Evolutionary conservation across 2,888 invertebrate genomes (phyloP).

Genomic region (Drosophila putrida): DNA sequence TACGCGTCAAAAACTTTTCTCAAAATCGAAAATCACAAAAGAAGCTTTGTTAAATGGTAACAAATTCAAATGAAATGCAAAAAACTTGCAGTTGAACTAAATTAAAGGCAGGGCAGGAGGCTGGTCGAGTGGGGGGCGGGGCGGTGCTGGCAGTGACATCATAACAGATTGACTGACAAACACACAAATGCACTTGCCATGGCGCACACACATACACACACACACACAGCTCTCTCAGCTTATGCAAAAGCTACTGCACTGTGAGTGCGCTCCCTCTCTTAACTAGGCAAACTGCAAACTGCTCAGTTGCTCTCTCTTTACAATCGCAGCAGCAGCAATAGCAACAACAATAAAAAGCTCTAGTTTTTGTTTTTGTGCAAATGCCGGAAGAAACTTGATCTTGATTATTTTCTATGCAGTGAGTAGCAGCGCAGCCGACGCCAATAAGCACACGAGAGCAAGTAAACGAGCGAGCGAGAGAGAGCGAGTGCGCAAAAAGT

Average conservation of each 20-base stretch:
- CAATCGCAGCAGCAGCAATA: constrained; percentile 1
- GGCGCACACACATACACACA: constrained; percentile 30
- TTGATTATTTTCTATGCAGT: constrained; percentile 76
- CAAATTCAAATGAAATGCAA: constrained; percentile 6
- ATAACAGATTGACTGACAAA: constrained; percentile 63
- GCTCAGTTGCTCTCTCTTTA: constrained; percentile 35
- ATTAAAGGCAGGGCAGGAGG: constrained; percentile 11
- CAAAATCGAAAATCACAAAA: constrained; percentile 15
- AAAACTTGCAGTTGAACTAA: constrained; percentile 5
- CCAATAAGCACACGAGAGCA: constrained; percentile 41
- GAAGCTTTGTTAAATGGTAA: neutral
- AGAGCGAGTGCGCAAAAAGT: constrained; percentile 72
- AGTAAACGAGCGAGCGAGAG: constrained; percentile 17
- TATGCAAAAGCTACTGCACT: constrained; percentile 51
- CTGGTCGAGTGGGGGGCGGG: constrained; percentile 10
- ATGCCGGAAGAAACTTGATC: constrained; percentile 83
- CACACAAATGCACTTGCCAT: constrained; percentile 70
- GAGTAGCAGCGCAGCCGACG: constrained; percentile 10
- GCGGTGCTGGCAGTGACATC: constrained; percentile 63
- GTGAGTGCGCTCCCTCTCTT: constrained; percentile 41
- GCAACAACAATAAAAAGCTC: constrained; percentile 58
- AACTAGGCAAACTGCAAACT: constrained; percentile 10
- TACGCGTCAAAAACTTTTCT: constrained; percentile 55
- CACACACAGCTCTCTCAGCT: constrained; percentile 30
- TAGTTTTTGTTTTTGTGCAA: constrained; percentile 68